Evolutionary conservation across 2,113 vertebrate species (phyloP).

Genomic region (Pygoscelis antarcticus): DNA sequence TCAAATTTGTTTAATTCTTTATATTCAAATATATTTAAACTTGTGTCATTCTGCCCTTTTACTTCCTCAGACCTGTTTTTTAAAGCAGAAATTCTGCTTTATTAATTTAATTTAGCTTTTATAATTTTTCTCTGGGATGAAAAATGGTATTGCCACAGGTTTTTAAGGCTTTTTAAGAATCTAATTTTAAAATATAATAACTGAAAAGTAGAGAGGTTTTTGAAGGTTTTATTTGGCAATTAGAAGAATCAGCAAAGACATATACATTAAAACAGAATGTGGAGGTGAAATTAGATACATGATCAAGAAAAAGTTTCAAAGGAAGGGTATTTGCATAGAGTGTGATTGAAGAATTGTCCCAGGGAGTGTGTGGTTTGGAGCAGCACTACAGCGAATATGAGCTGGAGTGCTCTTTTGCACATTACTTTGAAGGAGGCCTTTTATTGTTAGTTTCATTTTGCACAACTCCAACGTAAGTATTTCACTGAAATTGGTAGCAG

Average conservation of each 20-base stretch:
- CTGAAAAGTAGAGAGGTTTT: background rate
- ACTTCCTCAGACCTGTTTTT: background rate
- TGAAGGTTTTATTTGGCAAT: background rate
- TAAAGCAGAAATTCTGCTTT: background rate
- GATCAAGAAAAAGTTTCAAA: background rate
- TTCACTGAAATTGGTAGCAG: background rate
- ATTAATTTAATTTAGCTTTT: background rate
- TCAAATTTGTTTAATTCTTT: background rate
- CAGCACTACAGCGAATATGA: background rate
- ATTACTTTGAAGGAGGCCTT: background rate
- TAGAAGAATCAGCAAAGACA: background rate
- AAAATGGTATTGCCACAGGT: background rate
- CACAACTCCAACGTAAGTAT: background rate
- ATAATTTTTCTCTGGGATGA: background rate
- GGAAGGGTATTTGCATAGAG: background rate
- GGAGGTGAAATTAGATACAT: background rate
- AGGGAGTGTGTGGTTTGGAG: background rate
- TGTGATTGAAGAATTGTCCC: background rate
- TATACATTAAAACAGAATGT: background rate
- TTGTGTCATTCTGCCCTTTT: background rate
- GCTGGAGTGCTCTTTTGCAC: background rate
- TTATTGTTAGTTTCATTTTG: background rate
- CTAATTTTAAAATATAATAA: constrained; percentile 30
- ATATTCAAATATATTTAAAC: background rate
- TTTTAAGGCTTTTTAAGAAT: background rate